Conservation (phyloP, 2,888 invertebrate species). For the Allacma fusca region DNA sequence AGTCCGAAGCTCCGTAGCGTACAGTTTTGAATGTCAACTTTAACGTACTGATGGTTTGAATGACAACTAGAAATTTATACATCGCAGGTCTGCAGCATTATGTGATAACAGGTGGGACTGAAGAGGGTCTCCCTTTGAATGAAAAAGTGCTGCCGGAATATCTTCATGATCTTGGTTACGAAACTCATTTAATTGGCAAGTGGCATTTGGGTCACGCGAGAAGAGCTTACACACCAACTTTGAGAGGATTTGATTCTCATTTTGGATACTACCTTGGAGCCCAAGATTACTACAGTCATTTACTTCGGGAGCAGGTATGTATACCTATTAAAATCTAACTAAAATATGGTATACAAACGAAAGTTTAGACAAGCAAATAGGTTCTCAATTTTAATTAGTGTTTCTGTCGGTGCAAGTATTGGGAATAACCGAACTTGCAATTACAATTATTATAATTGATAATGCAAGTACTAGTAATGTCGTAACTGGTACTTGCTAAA, state of each 20-base stretch:
- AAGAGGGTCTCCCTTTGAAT: conserved; percentile 75
- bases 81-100: conserved; percentile 75
- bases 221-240: conserved; percentile 75
- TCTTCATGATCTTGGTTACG: conserved; percentile 74
- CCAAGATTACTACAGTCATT: conserved; percentile 78
- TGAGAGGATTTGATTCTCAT: conserved; percentile 81
- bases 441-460: too few species aligned
- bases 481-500: too few species aligned
- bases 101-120: conserved; percentile 74
- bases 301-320: conserved; percentile 56
- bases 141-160: conserved; percentile 77
- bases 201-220: conserved; percentile 84
- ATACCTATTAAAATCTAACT: too few species aligned
- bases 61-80: not conserved
- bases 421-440: too few species aligned
- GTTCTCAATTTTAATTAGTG: too few species aligned
- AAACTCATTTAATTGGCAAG: conserved; percentile 85
- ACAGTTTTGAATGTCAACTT: too few species aligned
- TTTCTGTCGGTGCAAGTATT: too few species aligned
- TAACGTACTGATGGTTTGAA: too few species aligned
- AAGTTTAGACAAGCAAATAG: too few species aligned
- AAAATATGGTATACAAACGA: too few species aligned
- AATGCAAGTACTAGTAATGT: too few species aligned
- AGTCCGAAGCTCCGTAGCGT: too few species aligned
- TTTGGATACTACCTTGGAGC: conserved; percentile 81